Evolutionary conservation across 2,797 vertebrate genomes (phyloP), one percentile per base, ranked within the genome.

Genomic region (Gouania willdenowi): DNA sequence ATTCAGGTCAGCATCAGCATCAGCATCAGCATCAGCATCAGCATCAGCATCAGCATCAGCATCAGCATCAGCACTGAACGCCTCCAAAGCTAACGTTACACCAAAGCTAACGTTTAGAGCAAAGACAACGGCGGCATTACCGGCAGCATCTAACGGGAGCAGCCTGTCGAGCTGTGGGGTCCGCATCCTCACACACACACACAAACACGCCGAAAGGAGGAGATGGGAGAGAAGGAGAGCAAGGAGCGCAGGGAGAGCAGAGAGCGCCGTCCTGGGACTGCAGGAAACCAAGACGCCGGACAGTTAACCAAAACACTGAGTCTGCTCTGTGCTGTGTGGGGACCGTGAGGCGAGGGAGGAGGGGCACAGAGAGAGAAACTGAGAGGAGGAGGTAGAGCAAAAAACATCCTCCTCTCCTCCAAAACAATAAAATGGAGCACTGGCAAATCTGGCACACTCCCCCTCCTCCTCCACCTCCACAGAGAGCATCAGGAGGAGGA

Each of bases 391-490:
- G 15, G 35, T 46, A 57, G 25, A 44, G 25, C n/a, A 17, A 33
- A 28, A 41, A 56, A 63, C 32, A 53, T 45, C 3, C 8, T 11
- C 41, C 42, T 35, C 42, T 35, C 56, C 50, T 30, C 35, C 9
- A 60, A 71, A 77, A 83, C 64, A 75, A 75, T 71, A 81, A 82
- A 81, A 76, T 79, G 70, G 61, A 48, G 70, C 50, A 41, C 53
- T 45, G 51, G 60, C 19, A 20, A 63, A 58, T 31, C 32, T n/a
- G 26, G 48, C 41, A 39, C 49, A 40, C 4, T 18, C 41, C 10
- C 8, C 11, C 59, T 45, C 69, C 62, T 53, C 60, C 53, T 62
- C 46, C 56, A 57, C 50, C 59, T 62, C 55, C 55, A 52, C 29
- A 4, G n/a, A 49, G 37, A 29, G 4, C 15, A 55, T 4, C 8